A percentile compares a stretch with the other conserved stretches of the same genome.
Evolutionary conservation across 1,140 invertebrate species (phyloP).

Genomic region (Trichonephila clavipes): DNA sequence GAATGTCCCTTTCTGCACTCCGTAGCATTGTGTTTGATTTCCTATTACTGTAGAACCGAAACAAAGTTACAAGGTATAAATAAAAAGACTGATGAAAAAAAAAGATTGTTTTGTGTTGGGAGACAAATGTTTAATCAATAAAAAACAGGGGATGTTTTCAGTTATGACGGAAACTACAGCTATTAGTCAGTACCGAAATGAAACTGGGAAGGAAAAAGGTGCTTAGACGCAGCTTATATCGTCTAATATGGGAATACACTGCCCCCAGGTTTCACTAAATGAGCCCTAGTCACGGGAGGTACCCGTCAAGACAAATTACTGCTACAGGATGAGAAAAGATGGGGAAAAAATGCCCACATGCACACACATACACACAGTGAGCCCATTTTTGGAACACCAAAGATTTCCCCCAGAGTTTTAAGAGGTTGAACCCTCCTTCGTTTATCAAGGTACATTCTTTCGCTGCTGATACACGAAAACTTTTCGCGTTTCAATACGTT

Average conservation of each 20-base stretch:
- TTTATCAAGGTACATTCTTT: slow-evolving; percentile 72
- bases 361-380: slow-evolving; percentile 49
- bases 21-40: slow-evolving; percentile 33
- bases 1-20: slow-evolving; percentile 5
- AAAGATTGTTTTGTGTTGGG: slow-evolving; percentile 56
- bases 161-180: slow-evolving; percentile 73
- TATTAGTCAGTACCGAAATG: slow-evolving; percentile 73
- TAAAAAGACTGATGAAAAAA: slow-evolving; percentile 43
- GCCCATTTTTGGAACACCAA: slow-evolving; percentile 61
- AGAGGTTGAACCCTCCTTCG: slow-evolving; percentile 59
- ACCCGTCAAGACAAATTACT: slow-evolving; percentile 71
- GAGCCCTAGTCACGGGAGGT: slow-evolving; percentile 68
- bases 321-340: slow-evolving; percentile 52
- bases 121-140: slow-evolving; percentile 74
- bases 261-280: slow-evolving; percentile 57
- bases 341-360: slow-evolving; percentile 42
- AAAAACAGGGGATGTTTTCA: slow-evolving; percentile 70
- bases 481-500: slow-evolving; percentile 70
- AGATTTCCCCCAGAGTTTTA: slow-evolving; percentile 67
- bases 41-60: slow-evolving; percentile 37
- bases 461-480: slow-evolving; percentile 59
- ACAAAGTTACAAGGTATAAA: slow-evolving; percentile 50
- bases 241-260: slow-evolving; percentile 71
- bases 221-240: slow-evolving; percentile 72
- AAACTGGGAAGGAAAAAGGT: slow-evolving; percentile 62